A percentile compares a stretch with the other conserved stretches of the same genome.
These are phyloP conservation scores for Halcyon malimbica DNA, from an alignment of 2,113 vertebrate genomes.

Conservation along the genomic window DNA sequence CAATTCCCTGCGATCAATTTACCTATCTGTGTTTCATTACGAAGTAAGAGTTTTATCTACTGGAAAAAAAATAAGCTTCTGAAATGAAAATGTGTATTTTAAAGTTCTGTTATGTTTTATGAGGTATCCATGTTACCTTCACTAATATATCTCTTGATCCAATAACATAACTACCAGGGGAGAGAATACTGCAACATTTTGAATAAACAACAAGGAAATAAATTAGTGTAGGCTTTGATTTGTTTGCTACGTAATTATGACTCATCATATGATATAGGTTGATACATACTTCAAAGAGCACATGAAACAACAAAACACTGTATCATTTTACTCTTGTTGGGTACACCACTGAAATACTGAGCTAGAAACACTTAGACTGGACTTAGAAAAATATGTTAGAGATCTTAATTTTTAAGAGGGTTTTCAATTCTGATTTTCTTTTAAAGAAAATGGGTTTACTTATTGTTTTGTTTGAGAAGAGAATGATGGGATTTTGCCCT, in stretches of 20 bases:
- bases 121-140: background rate
- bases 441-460: background rate
- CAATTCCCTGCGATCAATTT: background rate
- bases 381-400: background rate
- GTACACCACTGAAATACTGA: background rate
- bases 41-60: background rate
- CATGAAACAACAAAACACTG: background rate
- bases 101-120: background rate
- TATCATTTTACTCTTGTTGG: background rate
- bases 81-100: background rate
- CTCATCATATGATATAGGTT: background rate
- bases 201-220: background rate
- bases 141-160: background rate
- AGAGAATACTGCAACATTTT: background rate
- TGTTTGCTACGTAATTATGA: slow-evolving; percentile 10
- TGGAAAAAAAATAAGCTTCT: background rate
- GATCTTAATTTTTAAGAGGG: background rate
- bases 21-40: background rate
- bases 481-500: background rate
- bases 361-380: background rate
- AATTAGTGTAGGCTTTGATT: background rate
- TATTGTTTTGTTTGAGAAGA: background rate
- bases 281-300: background rate
- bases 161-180: background rate
- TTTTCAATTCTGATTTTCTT: background rate